A percentile compares a stretch with the other conserved stretches of the same genome.
Evolutionary conservation across 2,797 vertebrate species (phyloP).

Genomic region (Spondyliosoma cantharus): DNA sequence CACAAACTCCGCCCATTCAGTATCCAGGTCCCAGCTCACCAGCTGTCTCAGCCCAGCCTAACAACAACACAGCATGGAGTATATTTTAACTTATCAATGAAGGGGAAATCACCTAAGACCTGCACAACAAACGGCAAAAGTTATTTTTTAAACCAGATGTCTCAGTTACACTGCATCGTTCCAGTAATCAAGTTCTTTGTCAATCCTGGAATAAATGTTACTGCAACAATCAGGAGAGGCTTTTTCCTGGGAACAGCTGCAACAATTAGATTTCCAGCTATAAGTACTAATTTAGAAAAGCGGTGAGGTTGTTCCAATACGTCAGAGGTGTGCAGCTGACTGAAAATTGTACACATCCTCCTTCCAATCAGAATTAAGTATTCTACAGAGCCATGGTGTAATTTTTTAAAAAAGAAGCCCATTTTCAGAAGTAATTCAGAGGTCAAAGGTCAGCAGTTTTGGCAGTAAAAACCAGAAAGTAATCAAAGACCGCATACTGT

Average conservation of each 20-base stretch:
- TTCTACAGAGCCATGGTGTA: constrained; percentile 1
- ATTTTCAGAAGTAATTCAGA: constrained; percentile 11
- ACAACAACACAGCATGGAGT: constrained; percentile 16
- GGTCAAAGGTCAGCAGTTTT: constrained; percentile 30
- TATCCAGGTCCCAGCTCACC: constrained; percentile 96
- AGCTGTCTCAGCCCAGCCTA: constrained; percentile 95
- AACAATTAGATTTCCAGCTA: constrained; percentile 4
- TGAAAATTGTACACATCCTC: constrained; percentile 12
- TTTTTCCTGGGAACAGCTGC: constrained; percentile 18
- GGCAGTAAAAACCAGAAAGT: constrained; percentile 22
- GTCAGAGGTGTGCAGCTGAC: constrained; percentile 28
- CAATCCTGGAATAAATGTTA: constrained; percentile 7
- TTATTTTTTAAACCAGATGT: too few species aligned
- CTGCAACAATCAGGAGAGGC: background rate
- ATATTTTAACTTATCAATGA: background rate
- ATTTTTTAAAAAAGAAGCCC: constrained; percentile 3
- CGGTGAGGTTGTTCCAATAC: constrained; percentile 5
- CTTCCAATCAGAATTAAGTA: constrained; percentile 27
- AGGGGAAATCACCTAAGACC: background rate
- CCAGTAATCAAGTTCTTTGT: too few species aligned
- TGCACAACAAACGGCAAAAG: background rate
- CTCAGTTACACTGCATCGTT: too few species aligned
- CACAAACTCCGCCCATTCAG: constrained; percentile 98
- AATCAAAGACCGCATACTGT: constrained; percentile 31
- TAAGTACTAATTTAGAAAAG: constrained; percentile 23